Evolutionary conservation across 2,797 vertebrate genomes (phyloP), one percentile per base, ranked within the genome.

Genomic region (Danionella dracula): DNA sequence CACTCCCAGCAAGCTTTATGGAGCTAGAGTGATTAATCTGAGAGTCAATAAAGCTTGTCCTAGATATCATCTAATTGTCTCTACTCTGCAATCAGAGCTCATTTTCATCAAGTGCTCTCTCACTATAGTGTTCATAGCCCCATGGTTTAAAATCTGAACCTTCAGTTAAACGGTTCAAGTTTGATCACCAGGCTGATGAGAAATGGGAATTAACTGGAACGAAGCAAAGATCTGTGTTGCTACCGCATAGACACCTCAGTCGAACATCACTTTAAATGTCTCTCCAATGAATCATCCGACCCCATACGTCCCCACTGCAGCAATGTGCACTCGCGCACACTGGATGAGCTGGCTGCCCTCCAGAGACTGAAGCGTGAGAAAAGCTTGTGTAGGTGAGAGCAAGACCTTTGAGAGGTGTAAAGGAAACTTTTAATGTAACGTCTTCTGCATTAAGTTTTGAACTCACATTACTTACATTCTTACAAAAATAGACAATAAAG

Each of bases 151-250:
- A 2, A 32, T 59, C 19, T 16, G 8, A 59, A 27, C 29, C 17
- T 44, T 59, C 27, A 44, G 27, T 11, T 34, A 44, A 44, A 58
- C 29, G 38, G 23, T 57, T 57, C 1, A 23, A 42, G 38, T 44
- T 42, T 44, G 40, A 44, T 21, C 41, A 59, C 17, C 4, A 34
- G 17, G 29, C 29, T 59, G 56, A 59, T 59, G 56, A 59, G 56
- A 59, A 45, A 45, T 59, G 56, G 56, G 40, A 59, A 59, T 59
- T 59, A 59, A 45, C 29, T 40, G 34, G 29, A 44, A 55, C 38
- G 37, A 35, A 37, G 45, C 51, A 46, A 37, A 66, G 40, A 56
- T 16, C 32, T 37, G 31, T n/a, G 10, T 45, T 23, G 10, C 11
- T 10, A 17, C 19, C 37, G 4, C 9, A 35, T 41, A 66, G 32